Base-by-base conservation (phyloP, 2,113 vertebrate species). In the Lathamus discolor region DNA sequence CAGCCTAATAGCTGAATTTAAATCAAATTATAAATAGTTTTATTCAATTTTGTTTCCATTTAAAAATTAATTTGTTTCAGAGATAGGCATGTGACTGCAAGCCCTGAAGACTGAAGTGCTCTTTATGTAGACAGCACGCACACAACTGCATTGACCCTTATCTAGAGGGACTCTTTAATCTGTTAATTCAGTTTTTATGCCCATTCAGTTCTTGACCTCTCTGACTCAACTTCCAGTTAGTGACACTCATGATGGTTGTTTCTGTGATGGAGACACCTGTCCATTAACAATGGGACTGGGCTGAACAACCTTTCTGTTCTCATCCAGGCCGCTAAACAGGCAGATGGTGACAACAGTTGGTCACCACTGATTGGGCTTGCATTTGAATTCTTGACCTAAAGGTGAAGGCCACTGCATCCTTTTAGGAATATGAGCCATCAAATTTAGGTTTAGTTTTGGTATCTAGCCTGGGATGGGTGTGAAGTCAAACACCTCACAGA, bases 31-130 rank as follows among this genome's bases (percentile, higher is more conserved):
- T 46, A 85, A 74, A 80, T 91, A 1, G 0, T 82, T 89, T 93
- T 87, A 96, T 96, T 96, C 37, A 82, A 94, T 96, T 96, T 68
- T 88, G 49, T 89, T 96, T 95, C 92, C 91, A 96, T 95, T 96
- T 96, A 52, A 92, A 83, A 95, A 95, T 95, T 95, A 89, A 94
- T 95, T 94, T 89, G 17, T 29, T 93, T 89, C 89, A 54, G 49
- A 63, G 70, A 73, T 82, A 93, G 96, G 70, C 93, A 69, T 77
- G 74, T 79, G 88, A 69, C 80, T 90, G 86, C 89, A 89, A 82
- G 81, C 83, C 90, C 86, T 73, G 84, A 84, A 95, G 91, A 91
- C 91, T 87, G 91, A 96, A 96, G 91, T 85, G 89, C 70, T 94
- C 66, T 96, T 92, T 96, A 92, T 82, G 57, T 83, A 84, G 62